phyloP scores from a whole-genome alignment of 1,140 invertebrate species.

The Nasonia longicornis region DNA sequence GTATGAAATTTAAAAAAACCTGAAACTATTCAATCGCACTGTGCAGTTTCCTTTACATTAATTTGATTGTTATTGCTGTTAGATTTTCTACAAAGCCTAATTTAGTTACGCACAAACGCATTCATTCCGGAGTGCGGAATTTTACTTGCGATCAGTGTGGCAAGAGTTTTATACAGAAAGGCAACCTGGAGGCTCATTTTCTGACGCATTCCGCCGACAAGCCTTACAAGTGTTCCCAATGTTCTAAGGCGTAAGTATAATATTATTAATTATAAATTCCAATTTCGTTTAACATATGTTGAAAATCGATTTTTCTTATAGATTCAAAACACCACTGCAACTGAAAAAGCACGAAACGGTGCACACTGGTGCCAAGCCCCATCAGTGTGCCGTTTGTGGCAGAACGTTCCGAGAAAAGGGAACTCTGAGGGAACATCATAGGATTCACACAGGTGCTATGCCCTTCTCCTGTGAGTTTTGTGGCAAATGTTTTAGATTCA shows the following conservation, averaged over 20 bases:
- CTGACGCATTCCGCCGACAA: conserved; percentile 72
- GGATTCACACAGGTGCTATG: conserved; percentile 88
- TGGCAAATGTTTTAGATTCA: conserved; percentile 79
- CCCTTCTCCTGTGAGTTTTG: conserved; percentile 82
- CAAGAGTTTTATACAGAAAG: conserved; percentile 74
- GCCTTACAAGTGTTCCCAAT: conserved; percentile 64
- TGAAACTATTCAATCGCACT: background rate
- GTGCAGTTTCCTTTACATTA: conserved; percentile 13
- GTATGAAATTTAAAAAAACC: conserved; percentile 52
- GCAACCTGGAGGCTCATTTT: conserved; percentile 73
- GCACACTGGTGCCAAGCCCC: conserved; percentile 79
- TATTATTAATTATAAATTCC: background rate
- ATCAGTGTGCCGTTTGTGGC: conserved; percentile 81
- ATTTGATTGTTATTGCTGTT: background rate
- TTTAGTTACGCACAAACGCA: conserved; percentile 72
- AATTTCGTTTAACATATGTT: conserved; percentile 4
- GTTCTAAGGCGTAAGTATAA: conserved; percentile 64
- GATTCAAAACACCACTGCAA: conserved; percentile 71
- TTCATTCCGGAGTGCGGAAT: conserved; percentile 70
- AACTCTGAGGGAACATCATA: conserved; percentile 73
- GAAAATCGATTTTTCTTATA: conserved; percentile 46
- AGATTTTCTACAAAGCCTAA: conserved; percentile 72
- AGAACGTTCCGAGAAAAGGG: conserved; percentile 77
- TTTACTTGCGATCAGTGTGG: conserved; percentile 74
- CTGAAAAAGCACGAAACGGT: conserved; percentile 73